phyloP scores from a whole-genome alignment of 2,797 vertebrate genomes.

The Manis javanica region DNA sequence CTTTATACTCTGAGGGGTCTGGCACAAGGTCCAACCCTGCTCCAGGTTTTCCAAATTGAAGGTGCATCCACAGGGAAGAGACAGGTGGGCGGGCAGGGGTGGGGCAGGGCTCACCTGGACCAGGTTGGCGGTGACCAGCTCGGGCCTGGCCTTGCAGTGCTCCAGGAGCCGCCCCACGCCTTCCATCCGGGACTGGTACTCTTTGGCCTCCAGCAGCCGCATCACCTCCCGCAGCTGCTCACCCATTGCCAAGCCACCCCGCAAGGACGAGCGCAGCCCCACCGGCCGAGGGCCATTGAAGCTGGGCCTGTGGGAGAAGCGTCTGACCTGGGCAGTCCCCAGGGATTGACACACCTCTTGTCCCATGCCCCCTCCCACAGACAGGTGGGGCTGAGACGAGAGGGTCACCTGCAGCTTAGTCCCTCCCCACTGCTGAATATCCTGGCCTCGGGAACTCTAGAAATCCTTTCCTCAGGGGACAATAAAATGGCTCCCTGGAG shows the following conservation, averaged over 20 bases:
- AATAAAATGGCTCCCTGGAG: not conserved
- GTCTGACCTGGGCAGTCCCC: not conserved
- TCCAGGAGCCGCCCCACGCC: constrained; percentile 80
- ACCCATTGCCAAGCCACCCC: not conserved
- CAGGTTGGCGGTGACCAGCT: constrained; percentile 79
- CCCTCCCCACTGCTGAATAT: not conserved
- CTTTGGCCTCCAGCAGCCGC: constrained; percentile 81
- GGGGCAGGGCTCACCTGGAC: constrained; percentile 71
- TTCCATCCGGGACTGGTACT: constrained; percentile 77
- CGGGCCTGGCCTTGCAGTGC: constrained; percentile 72
- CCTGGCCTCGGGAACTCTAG: not conserved
- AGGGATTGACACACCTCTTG: not conserved
- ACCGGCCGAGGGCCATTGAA: not conserved
- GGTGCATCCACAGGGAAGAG: not conserved
- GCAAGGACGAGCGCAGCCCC: not conserved
- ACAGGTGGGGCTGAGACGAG: not conserved
- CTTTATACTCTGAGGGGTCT: not conserved
- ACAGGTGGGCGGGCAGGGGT: accelerated
- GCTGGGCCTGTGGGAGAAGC: constrained; percentile 18
- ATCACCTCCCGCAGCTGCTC: constrained; percentile 81
- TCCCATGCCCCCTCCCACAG: not conserved
- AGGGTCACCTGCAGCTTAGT: not conserved
- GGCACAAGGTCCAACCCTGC: not conserved
- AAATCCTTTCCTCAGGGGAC: not conserved
- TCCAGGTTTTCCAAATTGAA: not conserved